These are phyloP conservation scores for Chroicocephalus ridibundus DNA, from an alignment of 2,113 vertebrate genomes.

Conservation along the genomic window DNA sequence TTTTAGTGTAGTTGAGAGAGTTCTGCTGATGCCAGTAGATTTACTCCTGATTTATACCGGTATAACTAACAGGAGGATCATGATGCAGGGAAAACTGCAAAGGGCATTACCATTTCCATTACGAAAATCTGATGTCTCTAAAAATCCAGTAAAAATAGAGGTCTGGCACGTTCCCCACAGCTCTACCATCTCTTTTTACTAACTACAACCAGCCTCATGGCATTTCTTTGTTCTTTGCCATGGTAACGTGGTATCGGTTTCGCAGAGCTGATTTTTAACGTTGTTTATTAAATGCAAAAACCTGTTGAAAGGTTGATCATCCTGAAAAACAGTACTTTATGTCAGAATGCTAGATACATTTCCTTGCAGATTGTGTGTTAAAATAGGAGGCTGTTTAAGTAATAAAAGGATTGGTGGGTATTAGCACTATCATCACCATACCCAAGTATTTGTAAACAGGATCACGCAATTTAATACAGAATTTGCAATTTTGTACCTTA, in stretches of 20 bases:
- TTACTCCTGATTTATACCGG: neutral
- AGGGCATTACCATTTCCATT: neutral
- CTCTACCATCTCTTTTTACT: neutral
- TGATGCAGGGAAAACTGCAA: neutral
- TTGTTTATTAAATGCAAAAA: neutral
- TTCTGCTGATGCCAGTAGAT: neutral
- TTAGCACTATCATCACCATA: neutral
- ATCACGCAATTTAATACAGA: rapidly evolving
- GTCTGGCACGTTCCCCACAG: neutral
- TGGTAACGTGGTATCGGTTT: neutral
- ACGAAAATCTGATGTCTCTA: neutral
- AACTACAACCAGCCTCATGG: neutral
- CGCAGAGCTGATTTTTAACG: neutral
- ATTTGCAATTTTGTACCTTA: neutral
- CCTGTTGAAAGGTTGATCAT: neutral
- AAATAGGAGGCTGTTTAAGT: neutral
- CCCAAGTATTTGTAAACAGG: neutral
- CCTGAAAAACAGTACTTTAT: neutral
- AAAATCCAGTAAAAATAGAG: neutral
- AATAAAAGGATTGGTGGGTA: neutral
- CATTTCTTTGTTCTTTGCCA: neutral
- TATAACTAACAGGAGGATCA: neutral
- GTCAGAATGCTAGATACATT: neutral
- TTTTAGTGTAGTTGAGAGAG: no score
- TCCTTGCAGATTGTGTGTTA: rapidly evolving